A percentile compares a stretch with the other conserved stretches of the same genome.
Evolutionary conservation across 2,113 vertebrate species (phyloP).

Genomic region (Tachysurus fulvidraco): DNA sequence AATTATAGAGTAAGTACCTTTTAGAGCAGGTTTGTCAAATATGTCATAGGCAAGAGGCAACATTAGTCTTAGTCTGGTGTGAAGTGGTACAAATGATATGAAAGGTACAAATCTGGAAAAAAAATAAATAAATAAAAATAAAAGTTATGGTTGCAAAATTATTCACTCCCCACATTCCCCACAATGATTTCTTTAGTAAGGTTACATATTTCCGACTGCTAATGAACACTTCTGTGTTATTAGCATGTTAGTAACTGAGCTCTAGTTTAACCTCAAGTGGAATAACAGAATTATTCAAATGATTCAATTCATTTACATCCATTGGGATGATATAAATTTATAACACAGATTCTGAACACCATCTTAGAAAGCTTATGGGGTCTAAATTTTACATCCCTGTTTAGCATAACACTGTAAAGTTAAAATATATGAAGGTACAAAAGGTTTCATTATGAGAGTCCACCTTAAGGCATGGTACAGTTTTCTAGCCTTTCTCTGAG

Average conservation of each 20-base stretch:
- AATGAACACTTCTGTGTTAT: background rate
- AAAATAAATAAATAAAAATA: no score
- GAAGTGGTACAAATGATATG: background rate
- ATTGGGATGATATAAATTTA: background rate
- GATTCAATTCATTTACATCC: background rate
- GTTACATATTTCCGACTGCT: background rate
- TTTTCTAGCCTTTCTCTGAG: background rate
- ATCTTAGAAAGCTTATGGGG: background rate
- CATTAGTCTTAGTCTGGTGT: background rate
- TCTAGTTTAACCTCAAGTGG: background rate
- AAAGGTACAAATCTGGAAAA: background rate
- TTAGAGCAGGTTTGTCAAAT: background rate
- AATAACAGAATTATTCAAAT: background rate
- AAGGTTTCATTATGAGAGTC: background rate
- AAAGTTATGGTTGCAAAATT: no score
- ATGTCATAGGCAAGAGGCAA: background rate
- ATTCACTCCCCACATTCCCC: background rate
- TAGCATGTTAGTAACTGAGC: background rate
- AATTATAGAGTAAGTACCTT: background rate
- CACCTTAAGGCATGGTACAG: background rate
- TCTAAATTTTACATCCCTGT: background rate
- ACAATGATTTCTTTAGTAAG: background rate
- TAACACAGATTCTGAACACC: background rate
- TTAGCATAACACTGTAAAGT: background rate
- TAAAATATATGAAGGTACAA: background rate